phyloP scores from a whole-genome alignment of 35 echinoderm and acorn worm species.

The Apostichopus parvimensis region DNA sequence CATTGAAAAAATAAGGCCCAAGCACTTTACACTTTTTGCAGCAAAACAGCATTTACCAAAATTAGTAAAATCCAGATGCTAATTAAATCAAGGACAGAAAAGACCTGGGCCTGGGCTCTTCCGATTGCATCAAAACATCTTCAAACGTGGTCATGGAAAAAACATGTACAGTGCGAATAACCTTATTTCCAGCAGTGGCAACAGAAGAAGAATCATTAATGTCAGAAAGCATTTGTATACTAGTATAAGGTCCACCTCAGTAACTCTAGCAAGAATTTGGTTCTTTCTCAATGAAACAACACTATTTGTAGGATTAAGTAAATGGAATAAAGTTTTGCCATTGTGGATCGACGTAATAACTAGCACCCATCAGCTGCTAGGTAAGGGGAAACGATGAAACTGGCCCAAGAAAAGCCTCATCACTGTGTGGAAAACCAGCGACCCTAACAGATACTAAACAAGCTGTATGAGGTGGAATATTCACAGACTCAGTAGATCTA shows the following conservation, averaged over 20 bases:
- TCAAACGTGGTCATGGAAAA: slow-evolving; percentile 54
- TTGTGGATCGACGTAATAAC: not conserved
- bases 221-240: not conserved
- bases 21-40: too few relatives aligned
- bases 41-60: too few relatives aligned
- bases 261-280: slow-evolving; percentile 44
- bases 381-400: not conserved
- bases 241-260: not conserved
- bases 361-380: slow-evolving; percentile 38
- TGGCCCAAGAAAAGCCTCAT: slow-evolving; percentile 25
- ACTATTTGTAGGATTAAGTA: slow-evolving; percentile 42
- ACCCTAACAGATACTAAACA: not conserved
- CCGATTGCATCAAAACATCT: slow-evolving; percentile 59
- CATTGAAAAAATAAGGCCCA: too few relatives aligned
- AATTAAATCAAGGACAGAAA: slow-evolving; percentile 43
- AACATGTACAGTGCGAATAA: not conserved
- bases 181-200: not conserved
- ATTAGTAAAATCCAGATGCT: too few relatives aligned
- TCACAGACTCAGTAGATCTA: not conserved
- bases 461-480: slow-evolving; percentile 32
- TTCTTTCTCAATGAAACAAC: not conserved
- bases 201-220: not conserved
- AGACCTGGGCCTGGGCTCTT: slow-evolving; percentile 41
- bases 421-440: not conserved
- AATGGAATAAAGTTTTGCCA: not conserved